Percentiles rank a stretch among this genome's conserved stretches.
phyloP scores from a whole-genome alignment of 2,888 invertebrate species.

The Ophioninae sp. region DNA sequence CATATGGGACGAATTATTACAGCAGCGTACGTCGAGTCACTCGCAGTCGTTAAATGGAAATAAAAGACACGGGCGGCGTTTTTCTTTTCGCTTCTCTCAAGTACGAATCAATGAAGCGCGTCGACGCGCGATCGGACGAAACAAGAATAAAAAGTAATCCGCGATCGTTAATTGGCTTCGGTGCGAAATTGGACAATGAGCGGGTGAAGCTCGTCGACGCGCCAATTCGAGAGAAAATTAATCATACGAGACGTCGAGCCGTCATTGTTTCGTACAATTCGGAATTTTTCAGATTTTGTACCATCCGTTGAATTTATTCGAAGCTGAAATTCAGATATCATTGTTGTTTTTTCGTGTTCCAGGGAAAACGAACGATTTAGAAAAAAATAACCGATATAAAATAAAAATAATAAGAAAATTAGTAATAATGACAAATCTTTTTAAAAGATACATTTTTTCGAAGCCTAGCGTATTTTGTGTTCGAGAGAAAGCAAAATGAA shows the following conservation, averaged over 20 bases:
- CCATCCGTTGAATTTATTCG: background rate
- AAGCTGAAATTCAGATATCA: background rate
- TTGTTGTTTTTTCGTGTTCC: background rate
- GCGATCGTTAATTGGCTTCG: background rate
- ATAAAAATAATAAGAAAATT: background rate
- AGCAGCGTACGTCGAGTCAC: background rate
- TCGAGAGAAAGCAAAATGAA: background rate
- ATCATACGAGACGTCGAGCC: background rate
- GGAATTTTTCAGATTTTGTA: background rate
- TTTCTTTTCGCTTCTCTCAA: constrained; percentile 3
- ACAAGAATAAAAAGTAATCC: background rate
- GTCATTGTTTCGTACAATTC: background rate
- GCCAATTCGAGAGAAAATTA: background rate
- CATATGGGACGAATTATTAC: constrained; percentile 28
- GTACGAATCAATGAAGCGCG: constrained; percentile 1
- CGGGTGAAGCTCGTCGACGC: background rate
- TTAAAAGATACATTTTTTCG: too few species aligned
- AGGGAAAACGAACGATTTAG: background rate
- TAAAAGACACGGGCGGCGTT: constrained; percentile 9
- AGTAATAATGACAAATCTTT: too few species aligned
- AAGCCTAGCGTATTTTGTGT: too few species aligned
- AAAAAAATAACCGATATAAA: too few species aligned
- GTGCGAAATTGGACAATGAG: background rate
- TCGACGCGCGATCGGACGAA: background rate
- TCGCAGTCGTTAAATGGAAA: constrained; percentile 22